Percentiles rank a stretch among this genome's conserved stretches.
Conservation (phyloP, 2,888 invertebrate genomes). For the Carcina quercana region DNA sequence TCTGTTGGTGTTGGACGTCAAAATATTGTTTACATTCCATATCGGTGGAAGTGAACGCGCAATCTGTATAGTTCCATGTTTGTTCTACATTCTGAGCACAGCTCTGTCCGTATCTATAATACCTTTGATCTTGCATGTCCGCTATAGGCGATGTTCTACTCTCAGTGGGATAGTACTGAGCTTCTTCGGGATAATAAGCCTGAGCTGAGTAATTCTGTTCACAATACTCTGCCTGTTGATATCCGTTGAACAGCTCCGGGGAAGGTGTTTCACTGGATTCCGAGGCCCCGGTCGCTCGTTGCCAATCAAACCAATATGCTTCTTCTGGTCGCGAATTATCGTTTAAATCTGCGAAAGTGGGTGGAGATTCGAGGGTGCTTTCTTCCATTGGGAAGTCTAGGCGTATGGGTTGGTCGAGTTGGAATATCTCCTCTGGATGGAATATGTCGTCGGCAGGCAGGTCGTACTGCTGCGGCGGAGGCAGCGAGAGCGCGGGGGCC, state of each 20-base stretch:
- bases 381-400: constrained; percentile 75
- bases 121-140: constrained; percentile 53
- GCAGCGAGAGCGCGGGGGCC: constrained; percentile 38
- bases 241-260: constrained; percentile 65
- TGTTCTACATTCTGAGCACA: constrained; percentile 50
- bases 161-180: constrained; percentile 53
- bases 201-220: constrained; percentile 52
- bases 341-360: constrained; percentile 81
- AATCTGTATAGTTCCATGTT: constrained; percentile 54
- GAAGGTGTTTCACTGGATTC: constrained; percentile 74
- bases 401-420: constrained; percentile 81
- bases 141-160: constrained; percentile 49
- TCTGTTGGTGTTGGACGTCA: constrained; percentile 48
- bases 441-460: constrained; percentile 79
- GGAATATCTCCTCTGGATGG: constrained; percentile 86
- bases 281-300: constrained; percentile 57
- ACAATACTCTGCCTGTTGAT: constrained; percentile 58
- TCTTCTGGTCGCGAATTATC: constrained; percentile 80
- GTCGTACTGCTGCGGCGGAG: constrained; percentile 67
- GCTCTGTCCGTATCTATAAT: constrained; percentile 52
- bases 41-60: constrained; percentile 45
- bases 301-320: constrained; percentile 74
- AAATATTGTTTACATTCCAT: constrained; percentile 53
- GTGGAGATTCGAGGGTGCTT: constrained; percentile 75
- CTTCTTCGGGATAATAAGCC: constrained; percentile 58